Evolutionary conservation across 2,888 invertebrate genomes (phyloP), one percentile per base, ranked within the genome.

Genomic region (Baccha elongata): DNA sequence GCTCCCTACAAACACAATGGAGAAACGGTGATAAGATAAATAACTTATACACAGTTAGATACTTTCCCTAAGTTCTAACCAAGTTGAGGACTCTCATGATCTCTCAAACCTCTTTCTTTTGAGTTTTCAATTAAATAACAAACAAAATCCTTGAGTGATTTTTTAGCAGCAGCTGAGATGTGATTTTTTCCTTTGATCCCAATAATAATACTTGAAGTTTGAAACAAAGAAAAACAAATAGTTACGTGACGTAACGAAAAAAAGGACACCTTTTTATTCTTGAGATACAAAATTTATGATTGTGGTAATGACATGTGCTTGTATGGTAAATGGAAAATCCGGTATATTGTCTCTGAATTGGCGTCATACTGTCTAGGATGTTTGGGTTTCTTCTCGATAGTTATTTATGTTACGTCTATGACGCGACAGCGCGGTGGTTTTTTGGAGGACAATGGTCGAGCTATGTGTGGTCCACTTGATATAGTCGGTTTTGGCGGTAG

Each of bases 171-270:
- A 81, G 80, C 75, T 81, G 75, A 65, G 35, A 23, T 65, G 64
- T 65, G 37, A 69, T 17, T 35, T 37, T 44, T 40, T 26, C 23
- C 53, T 75, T 71, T 81, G 75, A 81, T 81, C 64, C 40, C 19
- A 17, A 29, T 50, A 35, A 55, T 48, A 19, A 6, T 67, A 13
- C 40, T 67, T 81, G 76, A 81, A 40, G 53, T 67, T 62, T 62
- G 46, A 60, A 65, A 81, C 81, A 81, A 81, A 72, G 13, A 65
- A 71, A 40, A 81, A 76, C 71, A 76, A 81, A 76, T 62, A 74
- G 23, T 11, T 21, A 64, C 64, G 65, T 65, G 64, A 74, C 35
- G 74, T 65, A 64, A 74, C n/a, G 65, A 32, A 35, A 52, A n/a
- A n/a, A 44, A 65, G 44, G 44, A 46, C n/a, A 13, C 44, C n/a